Evolutionary conservation across 1,140 invertebrate genomes (phyloP).

Genomic region (Zelostemma sp.): DNA sequence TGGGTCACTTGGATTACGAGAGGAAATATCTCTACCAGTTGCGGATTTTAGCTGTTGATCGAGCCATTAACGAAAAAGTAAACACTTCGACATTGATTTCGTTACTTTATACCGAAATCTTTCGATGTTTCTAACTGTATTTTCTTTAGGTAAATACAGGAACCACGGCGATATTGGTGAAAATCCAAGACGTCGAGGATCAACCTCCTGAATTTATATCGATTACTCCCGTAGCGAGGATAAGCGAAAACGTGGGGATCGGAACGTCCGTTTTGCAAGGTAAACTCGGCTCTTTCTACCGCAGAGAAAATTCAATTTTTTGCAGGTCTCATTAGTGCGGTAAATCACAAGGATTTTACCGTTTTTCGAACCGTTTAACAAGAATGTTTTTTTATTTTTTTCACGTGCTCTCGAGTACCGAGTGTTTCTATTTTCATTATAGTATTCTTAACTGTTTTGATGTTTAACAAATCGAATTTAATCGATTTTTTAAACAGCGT

Average conservation of each 20-base stretch:
- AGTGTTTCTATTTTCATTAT: no score
- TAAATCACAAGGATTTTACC: no score
- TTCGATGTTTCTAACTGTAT: not conserved
- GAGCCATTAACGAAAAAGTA: constrained; percentile 82
- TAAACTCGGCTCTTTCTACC: constrained; percentile 51
- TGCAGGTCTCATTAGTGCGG: no score
- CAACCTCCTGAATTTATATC: constrained; percentile 91
- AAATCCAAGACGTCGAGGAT: constrained; percentile 91
- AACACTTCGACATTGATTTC: constrained; percentile 21
- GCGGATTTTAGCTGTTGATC: constrained; percentile 85
- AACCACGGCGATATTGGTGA: constrained; percentile 88
- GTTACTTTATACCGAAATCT: not conserved
- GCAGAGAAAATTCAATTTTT: no score
- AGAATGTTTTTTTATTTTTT: no score
- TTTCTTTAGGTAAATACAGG: constrained; percentile 78
- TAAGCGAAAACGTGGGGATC: constrained; percentile 86
- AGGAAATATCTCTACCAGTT: constrained; percentile 89
- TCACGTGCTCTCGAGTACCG: no score
- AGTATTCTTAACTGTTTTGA: no score
- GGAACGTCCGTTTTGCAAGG: constrained; percentile 87
- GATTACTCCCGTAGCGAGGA: constrained; percentile 86
- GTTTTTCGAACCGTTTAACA: no score
- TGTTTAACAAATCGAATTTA: no score
- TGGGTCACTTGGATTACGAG: constrained; percentile 88
- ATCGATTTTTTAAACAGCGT: no score